Conservation (phyloP, 2,888 invertebrate species). For the Diadegma fenestrale region DNA sequence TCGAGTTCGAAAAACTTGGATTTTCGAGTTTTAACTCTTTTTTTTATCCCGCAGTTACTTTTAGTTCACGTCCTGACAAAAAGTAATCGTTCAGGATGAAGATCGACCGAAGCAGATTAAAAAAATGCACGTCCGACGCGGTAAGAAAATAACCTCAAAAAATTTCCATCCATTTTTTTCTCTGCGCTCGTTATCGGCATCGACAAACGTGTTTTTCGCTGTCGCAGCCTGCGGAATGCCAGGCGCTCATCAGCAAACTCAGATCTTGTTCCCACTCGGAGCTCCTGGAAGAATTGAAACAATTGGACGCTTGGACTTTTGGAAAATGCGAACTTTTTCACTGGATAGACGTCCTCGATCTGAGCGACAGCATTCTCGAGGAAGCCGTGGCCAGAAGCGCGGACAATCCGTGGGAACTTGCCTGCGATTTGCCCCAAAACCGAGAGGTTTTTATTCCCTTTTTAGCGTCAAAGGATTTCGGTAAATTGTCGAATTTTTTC, state of each 20-base stretch:
- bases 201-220: background rate
- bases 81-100: slow-evolving; percentile 87
- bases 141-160: slow-evolving; percentile 83
- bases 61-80: slow-evolving; percentile 72
- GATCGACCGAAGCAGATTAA: slow-evolving; percentile 92
- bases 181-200: background rate
- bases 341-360: slow-evolving; percentile 94
- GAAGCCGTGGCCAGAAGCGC: slow-evolving; percentile 88
- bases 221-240: slow-evolving; percentile 89
- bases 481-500: background rate
- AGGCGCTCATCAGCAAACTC: slow-evolving; percentile 90
- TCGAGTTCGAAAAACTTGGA: background rate
- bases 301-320: slow-evolving; percentile 93
- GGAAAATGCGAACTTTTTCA: slow-evolving; percentile 95
- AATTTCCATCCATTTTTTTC: background rate
- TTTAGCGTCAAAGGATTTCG: background rate
- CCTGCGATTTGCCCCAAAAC: slow-evolving; percentile 90
- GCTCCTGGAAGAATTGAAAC: slow-evolving; percentile 89
- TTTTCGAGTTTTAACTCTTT: slow-evolving; percentile 1
- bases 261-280: slow-evolving; percentile 89
- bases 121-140: slow-evolving; percentile 94
- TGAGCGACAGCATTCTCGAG: slow-evolving; percentile 91
- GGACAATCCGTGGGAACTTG: slow-evolving; percentile 89
- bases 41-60: slow-evolving; percentile 74
- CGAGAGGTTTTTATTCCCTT: slow-evolving; percentile 85